Conservation (phyloP, 2,113 vertebrate species). For the Scartelaos histophorus region DNA sequence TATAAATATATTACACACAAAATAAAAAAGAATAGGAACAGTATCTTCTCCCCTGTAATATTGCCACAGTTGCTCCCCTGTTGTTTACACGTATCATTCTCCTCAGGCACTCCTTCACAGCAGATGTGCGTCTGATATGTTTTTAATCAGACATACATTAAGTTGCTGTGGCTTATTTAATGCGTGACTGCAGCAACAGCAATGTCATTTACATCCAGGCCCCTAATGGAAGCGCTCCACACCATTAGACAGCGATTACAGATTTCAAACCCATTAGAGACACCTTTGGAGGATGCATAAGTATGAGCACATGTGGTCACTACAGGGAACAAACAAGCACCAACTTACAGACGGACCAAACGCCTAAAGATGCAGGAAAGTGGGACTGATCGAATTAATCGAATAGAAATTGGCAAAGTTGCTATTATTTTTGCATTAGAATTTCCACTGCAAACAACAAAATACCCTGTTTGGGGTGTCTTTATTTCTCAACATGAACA, state of each 20-base stretch:
- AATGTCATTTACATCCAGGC: slow-evolving; percentile 45
- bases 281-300: slow-evolving; percentile 11
- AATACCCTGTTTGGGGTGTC: too few relatives aligned
- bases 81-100: not conserved
- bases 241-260: slow-evolving; percentile 45
- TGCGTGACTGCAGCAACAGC: slow-evolving; percentile 46
- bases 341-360: slow-evolving; percentile 41
- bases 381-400: not conserved
- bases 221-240: slow-evolving; percentile 54
- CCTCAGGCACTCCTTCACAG: slow-evolving; percentile 14
- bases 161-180: slow-evolving; percentile 53
- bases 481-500: too few relatives aligned
- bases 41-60: not conserved
- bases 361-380: slow-evolving; percentile 21
- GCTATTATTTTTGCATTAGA: not conserved
- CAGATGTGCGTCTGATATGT: slow-evolving; percentile 61
- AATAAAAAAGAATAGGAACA: not conserved
- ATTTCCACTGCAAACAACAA: not conserved
- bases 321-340: slow-evolving; percentile 52
- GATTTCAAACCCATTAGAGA: slow-evolving; percentile 49
- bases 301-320: slow-evolving; percentile 22
- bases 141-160: slow-evolving; percentile 65
- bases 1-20: too few relatives aligned
- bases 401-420: not conserved
- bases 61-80: not conserved